phyloP scores from a whole-genome alignment of 2,113 vertebrate species.

The Microtus montanus region DNA sequence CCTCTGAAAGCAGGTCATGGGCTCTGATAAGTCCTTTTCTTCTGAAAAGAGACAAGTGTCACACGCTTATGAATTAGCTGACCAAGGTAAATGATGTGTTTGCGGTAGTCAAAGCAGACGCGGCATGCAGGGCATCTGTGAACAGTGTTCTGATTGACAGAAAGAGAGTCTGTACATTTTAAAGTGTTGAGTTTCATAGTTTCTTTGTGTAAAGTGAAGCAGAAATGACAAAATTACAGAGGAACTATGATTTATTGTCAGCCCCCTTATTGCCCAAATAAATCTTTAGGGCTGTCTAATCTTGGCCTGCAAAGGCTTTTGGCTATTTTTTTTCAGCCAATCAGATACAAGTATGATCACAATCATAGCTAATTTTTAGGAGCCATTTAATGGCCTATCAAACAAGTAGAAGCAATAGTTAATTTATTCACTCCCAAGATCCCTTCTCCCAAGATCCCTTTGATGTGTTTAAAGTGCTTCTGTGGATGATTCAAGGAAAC shows the following conservation, averaged over 20 bases:
- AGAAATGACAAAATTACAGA: neutral
- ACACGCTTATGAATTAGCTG: neutral
- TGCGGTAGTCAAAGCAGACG: neutral
- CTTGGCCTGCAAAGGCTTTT: neutral
- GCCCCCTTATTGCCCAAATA: neutral
- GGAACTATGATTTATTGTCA: neutral
- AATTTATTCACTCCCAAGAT: conserved; percentile 3
- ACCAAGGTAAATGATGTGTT: neutral
- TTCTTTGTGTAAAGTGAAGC: neutral
- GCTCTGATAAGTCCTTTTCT: conserved; percentile 17
- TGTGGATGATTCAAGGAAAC: neutral
- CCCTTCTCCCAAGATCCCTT: neutral
- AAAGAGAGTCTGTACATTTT: neutral
- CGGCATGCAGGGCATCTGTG: neutral
- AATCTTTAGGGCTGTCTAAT: neutral
- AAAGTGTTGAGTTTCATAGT: neutral
- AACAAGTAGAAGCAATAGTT: conserved; percentile 13
- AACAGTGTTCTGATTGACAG: neutral
- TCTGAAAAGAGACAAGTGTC: neutral
- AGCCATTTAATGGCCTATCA: neutral
- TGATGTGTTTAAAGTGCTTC: neutral
- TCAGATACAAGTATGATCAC: neutral
- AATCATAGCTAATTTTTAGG: conserved; percentile 8
- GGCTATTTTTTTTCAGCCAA: neutral
- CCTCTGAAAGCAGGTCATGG: neutral